Conservation (phyloP, 2,888 invertebrate species). For the Eustalomyia histrio region DNA sequence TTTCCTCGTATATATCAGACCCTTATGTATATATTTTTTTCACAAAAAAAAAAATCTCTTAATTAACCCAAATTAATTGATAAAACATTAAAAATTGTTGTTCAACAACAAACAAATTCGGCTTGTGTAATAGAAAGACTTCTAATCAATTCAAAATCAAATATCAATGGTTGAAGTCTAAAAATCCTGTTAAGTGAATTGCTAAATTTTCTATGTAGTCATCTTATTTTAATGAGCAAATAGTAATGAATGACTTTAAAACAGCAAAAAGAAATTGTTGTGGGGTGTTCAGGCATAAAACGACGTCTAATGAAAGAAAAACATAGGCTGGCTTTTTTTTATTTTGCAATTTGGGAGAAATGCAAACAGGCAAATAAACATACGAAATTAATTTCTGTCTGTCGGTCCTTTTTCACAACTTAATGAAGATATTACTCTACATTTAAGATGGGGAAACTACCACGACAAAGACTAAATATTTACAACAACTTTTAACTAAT, state of each 20-base stretch:
- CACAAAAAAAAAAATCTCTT: too few relatives aligned
- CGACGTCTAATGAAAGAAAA: constrained; percentile 12
- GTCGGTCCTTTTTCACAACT: constrained; percentile 6
- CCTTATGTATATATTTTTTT: too few relatives aligned
- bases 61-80: too few relatives aligned
- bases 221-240: background rate
- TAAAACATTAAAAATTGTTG: too few relatives aligned
- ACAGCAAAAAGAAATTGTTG: constrained; percentile 33
- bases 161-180: too few relatives aligned
- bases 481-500: background rate
- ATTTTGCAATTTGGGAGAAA: constrained; percentile 28
- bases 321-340: background rate
- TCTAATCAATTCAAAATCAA: too few relatives aligned
- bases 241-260: background rate
- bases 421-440: constrained; percentile 57
- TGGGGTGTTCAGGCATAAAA: constrained; percentile 53
- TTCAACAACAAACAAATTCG: too few relatives aligned
- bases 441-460: constrained; percentile 7
- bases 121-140: too few relatives aligned
- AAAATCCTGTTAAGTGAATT: too few relatives aligned
- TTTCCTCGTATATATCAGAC: too few relatives aligned
- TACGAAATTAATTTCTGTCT: constrained; percentile 37
- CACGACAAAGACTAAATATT: background rate
- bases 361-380: constrained; percentile 11
- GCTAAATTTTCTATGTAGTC: too few relatives aligned